Conservation (phyloP, 1,140 invertebrate species). For the Aphelenchoides fujianensis region DNA sequence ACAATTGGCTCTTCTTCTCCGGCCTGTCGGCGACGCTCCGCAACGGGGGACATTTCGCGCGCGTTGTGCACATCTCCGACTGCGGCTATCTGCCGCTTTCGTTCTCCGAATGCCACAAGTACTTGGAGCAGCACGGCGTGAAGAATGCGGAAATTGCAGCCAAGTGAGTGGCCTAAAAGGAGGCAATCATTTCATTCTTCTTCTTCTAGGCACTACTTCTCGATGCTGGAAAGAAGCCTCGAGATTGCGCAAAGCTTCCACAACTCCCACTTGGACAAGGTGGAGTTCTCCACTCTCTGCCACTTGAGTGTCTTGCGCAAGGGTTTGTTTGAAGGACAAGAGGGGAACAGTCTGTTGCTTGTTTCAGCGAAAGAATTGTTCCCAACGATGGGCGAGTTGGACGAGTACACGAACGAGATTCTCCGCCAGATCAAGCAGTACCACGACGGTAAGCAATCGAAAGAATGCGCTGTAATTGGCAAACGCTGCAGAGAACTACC, state of each 20-base stretch:
- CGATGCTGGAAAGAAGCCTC: not conserved
- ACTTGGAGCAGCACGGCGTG: not conserved
- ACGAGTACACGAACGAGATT: not conserved
- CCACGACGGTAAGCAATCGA: not conserved
- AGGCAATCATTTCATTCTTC: too few relatives aligned
- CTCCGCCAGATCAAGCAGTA: not conserved
- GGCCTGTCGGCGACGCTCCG: not conserved
- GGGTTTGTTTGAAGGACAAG: not conserved
- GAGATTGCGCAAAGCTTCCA: not conserved
- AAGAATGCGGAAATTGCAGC: not conserved
- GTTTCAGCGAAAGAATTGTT: constrained; percentile 1
- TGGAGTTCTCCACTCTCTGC: not conserved
- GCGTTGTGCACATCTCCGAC: not conserved
- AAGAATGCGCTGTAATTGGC: too few relatives aligned
- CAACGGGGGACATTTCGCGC: not conserved
- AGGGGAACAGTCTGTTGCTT: not conserved
- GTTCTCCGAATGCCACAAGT: not conserved
- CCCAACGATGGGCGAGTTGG: not conserved
- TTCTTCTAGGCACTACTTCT: not conserved
- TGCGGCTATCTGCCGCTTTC: constrained; percentile 5
- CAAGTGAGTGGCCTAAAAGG: not conserved
- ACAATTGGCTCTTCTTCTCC: constrained; percentile 6
- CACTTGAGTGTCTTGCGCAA: not conserved
- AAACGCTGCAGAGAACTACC: constrained; percentile 2
- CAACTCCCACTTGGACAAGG: constrained; percentile 1